Conservation (phyloP, 2,113 vertebrate genomes). For the Cynoglossus semilaevis region DNA sequence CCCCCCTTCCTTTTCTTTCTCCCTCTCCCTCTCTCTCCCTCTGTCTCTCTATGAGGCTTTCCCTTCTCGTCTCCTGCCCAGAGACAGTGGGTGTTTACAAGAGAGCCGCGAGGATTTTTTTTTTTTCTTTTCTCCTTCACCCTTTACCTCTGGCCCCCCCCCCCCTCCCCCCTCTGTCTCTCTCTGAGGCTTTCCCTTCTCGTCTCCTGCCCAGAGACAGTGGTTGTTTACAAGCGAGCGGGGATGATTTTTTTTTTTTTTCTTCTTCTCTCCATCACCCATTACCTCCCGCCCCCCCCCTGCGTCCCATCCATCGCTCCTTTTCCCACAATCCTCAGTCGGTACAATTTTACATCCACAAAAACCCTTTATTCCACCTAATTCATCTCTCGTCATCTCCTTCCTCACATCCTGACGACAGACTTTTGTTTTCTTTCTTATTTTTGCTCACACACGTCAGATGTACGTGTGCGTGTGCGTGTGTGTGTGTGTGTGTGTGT, state of each 20-base stretch:
- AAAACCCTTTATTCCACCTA: neutral
- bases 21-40: neutral
- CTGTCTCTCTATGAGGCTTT: constrained; percentile 2
- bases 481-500: constrained; percentile 2
- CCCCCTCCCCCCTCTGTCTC: neutral
- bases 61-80: constrained; percentile 26
- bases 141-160: neutral
- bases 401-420: neutral
- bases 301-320: too few species aligned
- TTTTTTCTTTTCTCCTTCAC: constrained; percentile 17
- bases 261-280: constrained; percentile 10
- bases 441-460: neutral
- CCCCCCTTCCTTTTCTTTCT: constrained; percentile 31
- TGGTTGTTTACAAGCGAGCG: constrained; percentile 51
- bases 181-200: constrained; percentile 9
- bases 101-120: constrained; percentile 27
- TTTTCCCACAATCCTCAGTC: neutral
- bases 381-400: neutral
- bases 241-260: constrained; percentile 33
- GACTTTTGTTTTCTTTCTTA: constrained; percentile 4
- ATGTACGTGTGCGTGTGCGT: neutral
- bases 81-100: constrained; percentile 58
- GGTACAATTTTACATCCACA: neutral
- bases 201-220: constrained; percentile 41
- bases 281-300: neutral